Evolutionary conservation across 2,113 vertebrate genomes (phyloP).

Genomic region (Delphinapterus leucas): DNA sequence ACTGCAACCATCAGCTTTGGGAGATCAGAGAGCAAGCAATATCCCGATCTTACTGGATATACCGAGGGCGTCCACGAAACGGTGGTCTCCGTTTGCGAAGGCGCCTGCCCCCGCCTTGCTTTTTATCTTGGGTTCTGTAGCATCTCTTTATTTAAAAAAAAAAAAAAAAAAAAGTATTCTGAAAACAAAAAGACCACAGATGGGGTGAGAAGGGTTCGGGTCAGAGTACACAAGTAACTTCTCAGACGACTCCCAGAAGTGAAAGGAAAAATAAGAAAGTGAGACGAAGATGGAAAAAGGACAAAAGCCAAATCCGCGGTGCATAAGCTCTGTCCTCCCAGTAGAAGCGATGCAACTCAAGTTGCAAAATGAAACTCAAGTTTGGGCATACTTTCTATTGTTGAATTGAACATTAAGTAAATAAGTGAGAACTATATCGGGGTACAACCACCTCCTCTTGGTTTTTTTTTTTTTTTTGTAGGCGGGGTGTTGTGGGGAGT

Average conservation of each 20-base stretch:
- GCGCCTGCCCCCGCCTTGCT: background rate
- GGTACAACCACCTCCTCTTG: background rate
- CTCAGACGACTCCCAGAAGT: background rate
- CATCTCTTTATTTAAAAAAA: background rate
- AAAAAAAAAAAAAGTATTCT: background rate
- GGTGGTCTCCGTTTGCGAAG: background rate
- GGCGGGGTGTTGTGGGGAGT: background rate
- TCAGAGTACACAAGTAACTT: background rate
- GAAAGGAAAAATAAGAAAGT: background rate
- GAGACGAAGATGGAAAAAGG: background rate
- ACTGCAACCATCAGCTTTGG: rapidly evolving
- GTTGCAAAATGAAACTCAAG: slow-evolving; percentile 29
- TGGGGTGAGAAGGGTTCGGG: background rate
- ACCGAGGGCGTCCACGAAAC: background rate
- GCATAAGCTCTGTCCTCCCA: background rate
- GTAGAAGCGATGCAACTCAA: background rate
- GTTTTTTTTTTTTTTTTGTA: background rate
- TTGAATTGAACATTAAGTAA: slow-evolving; percentile 12
- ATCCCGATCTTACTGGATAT: background rate
- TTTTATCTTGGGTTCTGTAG: background rate
- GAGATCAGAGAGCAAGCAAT: background rate
- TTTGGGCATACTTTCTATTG: slow-evolving; percentile 37
- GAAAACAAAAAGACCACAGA: background rate
- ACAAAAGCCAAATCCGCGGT: background rate
- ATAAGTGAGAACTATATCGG: slow-evolving; percentile 44